Evolutionary conservation across 2,797 vertebrate genomes (phyloP), one percentile per base, ranked within the genome.

Genomic region (Peromyscus aztecus): DNA sequence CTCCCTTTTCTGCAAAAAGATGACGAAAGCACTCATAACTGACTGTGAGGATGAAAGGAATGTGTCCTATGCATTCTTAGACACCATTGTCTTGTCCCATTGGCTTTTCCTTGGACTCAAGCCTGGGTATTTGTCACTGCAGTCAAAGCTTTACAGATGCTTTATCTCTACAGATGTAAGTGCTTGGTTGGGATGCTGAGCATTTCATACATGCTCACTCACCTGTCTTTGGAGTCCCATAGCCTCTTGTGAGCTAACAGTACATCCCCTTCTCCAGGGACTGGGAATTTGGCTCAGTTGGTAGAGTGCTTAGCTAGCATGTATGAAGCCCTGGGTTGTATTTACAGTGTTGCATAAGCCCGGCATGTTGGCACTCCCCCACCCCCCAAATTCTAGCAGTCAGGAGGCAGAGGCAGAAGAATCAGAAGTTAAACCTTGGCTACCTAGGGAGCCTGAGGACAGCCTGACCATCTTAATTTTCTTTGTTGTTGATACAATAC

Each of bases 191-290:
- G 49, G 43, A 75, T n/a, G 55, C 31, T 49, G 65, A 94, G 13
- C 4, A 31, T 87, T 37, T 67, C 12, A 21, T 19, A 24, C 24
- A 6, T 6, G 10, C 6, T 52, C 8, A 0, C 0, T 3, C 0
- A 3, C 55, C 86, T 24, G 1, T 4, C 49, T 82, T 65, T 1
- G 3, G 46, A 43, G 61, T 57, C 61, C 78, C 0, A 0, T 9
- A 24, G 69, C 0, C 40, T 75, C 59, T 77, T 34, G 14, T 2
- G 1, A 85, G 61, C 43, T n/a, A 80, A 90, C 12, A 7, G n/a
- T n/a, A 40, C n/a, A 29, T 65, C 6, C 11, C 3, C 43, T 8
- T 67, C 29, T 85, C 43, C 24, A 40, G 49, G 43, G 31, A 6
- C 10, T 31, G 12, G 67, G 46, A 19, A 73, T 11, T 24, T 13